Conservation (phyloP, 23 tunicate species). For the Ciona savignyi region DNA sequence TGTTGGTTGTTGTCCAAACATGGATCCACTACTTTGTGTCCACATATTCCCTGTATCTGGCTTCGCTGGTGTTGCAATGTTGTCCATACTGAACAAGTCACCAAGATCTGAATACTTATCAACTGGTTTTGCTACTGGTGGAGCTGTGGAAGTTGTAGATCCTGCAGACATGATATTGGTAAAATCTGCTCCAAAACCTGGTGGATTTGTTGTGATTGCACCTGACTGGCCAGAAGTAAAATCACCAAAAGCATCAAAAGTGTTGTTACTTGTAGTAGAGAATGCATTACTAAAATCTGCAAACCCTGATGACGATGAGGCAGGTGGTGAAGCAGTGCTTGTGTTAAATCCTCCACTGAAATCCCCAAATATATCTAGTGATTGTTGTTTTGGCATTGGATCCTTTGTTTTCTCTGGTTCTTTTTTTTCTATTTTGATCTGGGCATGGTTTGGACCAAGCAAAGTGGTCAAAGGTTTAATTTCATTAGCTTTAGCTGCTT, state of each 20-base stretch:
- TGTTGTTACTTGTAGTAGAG: slow-evolving; percentile 4
- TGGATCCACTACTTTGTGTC: neutral
- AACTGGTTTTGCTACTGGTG: slow-evolving; percentile 8
- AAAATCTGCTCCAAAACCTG: slow-evolving; percentile 26
- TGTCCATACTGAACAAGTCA: slow-evolving; percentile 46
- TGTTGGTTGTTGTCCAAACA: slow-evolving; percentile 14
- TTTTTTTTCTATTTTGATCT: slow-evolving; percentile 19
- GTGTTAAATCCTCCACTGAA: neutral
- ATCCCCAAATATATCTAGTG: slow-evolving; percentile 12
- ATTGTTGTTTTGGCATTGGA: slow-evolving; percentile 1
- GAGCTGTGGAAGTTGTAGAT: slow-evolving; percentile 6
- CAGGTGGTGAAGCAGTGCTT: slow-evolving; percentile 5
- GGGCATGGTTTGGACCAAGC: slow-evolving; percentile 20
- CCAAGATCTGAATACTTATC: slow-evolving; percentile 87
- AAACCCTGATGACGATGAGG: slow-evolving; percentile 48
- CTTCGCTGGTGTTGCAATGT: neutral
- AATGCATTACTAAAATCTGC: slow-evolving; percentile 88
- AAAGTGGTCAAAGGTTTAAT: slow-evolving; percentile 27
- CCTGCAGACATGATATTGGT: slow-evolving; percentile 9
- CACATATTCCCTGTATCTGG: slow-evolving; percentile 10
- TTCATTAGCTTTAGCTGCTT: slow-evolving; percentile 13
- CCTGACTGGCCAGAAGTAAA: slow-evolving; percentile 27
- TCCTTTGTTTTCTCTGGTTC: slow-evolving; percentile 2
- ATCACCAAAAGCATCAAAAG: slow-evolving; percentile 53
- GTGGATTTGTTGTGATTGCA: slow-evolving; percentile 5